Evolutionary conservation across 2,888 invertebrate species (phyloP).

Genomic region (Cremastobaeus sp.): DNA sequence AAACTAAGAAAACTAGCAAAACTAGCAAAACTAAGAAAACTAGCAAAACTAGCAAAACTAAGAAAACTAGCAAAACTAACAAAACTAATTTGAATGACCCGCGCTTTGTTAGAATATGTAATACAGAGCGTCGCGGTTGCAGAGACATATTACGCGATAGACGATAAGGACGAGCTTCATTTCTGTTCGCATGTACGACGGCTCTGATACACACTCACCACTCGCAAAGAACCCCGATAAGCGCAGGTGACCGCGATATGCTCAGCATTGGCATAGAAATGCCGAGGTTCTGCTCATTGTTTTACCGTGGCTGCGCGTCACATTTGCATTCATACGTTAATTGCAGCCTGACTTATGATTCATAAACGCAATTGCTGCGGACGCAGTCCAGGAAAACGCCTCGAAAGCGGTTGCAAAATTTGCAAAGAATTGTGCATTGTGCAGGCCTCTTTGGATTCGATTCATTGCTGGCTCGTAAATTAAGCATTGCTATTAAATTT

Average conservation of each 20-base stretch:
- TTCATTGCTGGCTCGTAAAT: slow-evolving; percentile 17
- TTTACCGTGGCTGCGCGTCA: slow-evolving; percentile 64
- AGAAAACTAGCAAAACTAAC: too few relatives aligned
- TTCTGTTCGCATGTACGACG: slow-evolving; percentile 35
- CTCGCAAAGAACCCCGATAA: slow-evolving; percentile 54
- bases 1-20: too few relatives aligned
- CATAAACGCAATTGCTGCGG: slow-evolving; percentile 29
- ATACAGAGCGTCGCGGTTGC: slow-evolving; percentile 37
- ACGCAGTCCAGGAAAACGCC: slow-evolving; percentile 1
- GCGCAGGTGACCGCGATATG: slow-evolving; percentile 58
- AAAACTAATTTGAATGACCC: slow-evolving; percentile 51
- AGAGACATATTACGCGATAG: slow-evolving; percentile 62
- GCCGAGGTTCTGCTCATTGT: slow-evolving; percentile 61
- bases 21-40: too few relatives aligned
- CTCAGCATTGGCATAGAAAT: slow-evolving; percentile 45
- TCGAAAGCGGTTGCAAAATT: slow-evolving; percentile 12
- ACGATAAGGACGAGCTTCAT: slow-evolving; percentile 56
- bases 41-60: too few relatives aligned
- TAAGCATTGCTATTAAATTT: slow-evolving; percentile 6
- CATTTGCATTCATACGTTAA: slow-evolving; percentile 56
- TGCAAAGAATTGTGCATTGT: neutral
- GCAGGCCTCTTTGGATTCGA: too few relatives aligned
- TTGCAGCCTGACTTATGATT: slow-evolving; percentile 55
- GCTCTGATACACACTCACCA: slow-evolving; percentile 53
- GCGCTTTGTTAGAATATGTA: slow-evolving; percentile 47